Percentiles rank a stretch among this genome's conserved stretches.
Evolutionary conservation across 2,797 vertebrate genomes (phyloP).

Genomic region (Liasis olivaceus): DNA sequence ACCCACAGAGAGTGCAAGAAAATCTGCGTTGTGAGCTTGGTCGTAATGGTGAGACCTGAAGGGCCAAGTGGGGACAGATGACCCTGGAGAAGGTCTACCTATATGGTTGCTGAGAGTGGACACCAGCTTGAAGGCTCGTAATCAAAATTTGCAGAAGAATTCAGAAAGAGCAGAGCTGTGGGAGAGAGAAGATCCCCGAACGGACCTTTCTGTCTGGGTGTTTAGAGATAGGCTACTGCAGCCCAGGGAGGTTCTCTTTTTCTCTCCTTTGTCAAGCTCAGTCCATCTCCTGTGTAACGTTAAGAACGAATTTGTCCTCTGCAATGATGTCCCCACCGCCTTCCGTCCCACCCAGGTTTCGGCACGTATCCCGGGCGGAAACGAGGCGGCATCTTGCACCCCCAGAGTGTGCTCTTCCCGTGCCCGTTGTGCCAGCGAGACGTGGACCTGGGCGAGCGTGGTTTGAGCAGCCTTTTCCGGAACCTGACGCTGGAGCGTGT

Average conservation of each 20-base stretch:
- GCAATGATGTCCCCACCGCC: too few species aligned
- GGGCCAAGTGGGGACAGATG: too few species aligned
- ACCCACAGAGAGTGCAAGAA: too few species aligned
- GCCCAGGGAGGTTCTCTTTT: neutral
- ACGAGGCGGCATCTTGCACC: conserved; percentile 74
- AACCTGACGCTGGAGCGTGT: conserved; percentile 96
- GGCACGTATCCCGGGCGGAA: conserved; percentile 92
- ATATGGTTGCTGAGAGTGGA: neutral
- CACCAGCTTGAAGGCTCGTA: neutral
- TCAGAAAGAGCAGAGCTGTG: neutral
- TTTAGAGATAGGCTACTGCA: neutral
- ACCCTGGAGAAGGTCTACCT: too few species aligned
- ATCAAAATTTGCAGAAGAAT: neutral
- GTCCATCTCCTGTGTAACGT: neutral
- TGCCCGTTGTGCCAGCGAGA: conserved; percentile 90
- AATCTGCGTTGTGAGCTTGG: too few species aligned
- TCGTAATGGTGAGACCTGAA: too few species aligned
- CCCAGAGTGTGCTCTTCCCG: conserved; percentile 85
- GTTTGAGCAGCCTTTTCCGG: conserved; percentile 89
- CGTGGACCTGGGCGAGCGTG: conserved; percentile 90
- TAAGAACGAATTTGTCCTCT: neutral
- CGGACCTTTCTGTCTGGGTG: neutral
- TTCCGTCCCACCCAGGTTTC: conserved; percentile 75
- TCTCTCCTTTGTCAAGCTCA: neutral
- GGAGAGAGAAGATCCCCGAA: neutral